phyloP scores from a whole-genome alignment of 2,888 invertebrate genomes.

The Glyphotaelius pellucidus region DNA sequence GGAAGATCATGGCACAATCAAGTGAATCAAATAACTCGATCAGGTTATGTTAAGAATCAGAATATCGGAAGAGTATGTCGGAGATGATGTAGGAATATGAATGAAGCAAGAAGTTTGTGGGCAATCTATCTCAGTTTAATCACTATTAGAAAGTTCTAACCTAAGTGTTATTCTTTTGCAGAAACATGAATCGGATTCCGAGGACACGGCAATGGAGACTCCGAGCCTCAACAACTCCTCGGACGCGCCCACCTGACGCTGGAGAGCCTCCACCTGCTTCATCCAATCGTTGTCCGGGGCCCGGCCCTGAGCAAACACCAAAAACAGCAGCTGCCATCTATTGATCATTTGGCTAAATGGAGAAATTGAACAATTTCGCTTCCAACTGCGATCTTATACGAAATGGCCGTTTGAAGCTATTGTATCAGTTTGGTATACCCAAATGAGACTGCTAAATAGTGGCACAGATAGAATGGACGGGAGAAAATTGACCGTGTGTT shows the following conservation, averaged over 20 bases:
- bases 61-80: too few relatives aligned
- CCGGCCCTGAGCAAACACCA: background rate
- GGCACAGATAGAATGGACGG: too few relatives aligned
- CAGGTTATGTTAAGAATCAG: too few relatives aligned
- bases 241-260: slow-evolving; percentile 50
- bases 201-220: slow-evolving; percentile 41
- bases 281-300: background rate
- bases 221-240: background rate
- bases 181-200: slow-evolving; percentile 58
- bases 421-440: too few relatives aligned
- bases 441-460: too few relatives aligned
- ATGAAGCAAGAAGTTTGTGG: background rate
- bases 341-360: background rate
- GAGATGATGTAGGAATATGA: background rate
- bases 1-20: too few relatives aligned
- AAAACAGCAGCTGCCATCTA: background rate
- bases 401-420: background rate
- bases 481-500: too few relatives aligned
- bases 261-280: slow-evolving; percentile 32
- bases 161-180: background rate
- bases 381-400: background rate
- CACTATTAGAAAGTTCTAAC: background rate
- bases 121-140: background rate
- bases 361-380: background rate
- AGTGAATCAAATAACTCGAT: too few relatives aligned